Evolutionary conservation across 2,113 vertebrate species (phyloP).

Genomic region (Passer montanus): DNA sequence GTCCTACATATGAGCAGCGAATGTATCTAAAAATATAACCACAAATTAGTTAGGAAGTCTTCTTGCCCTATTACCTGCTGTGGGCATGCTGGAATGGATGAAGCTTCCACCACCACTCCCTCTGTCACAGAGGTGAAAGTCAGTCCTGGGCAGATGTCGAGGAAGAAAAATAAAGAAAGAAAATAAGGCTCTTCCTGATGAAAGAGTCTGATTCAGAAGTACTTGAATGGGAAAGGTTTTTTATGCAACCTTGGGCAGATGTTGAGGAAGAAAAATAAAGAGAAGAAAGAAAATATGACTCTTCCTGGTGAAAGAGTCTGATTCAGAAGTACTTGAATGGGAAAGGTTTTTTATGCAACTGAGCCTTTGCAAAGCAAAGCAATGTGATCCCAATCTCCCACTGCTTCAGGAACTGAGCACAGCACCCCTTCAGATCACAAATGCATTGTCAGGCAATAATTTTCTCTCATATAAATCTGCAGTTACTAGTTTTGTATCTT

Average conservation of each 20-base stretch:
- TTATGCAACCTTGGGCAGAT: background rate
- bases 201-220: background rate
- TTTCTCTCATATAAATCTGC: background rate
- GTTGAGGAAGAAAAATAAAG: rapidly evolving
- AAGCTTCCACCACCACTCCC: background rate
- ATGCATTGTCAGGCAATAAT: background rate
- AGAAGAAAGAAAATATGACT: background rate
- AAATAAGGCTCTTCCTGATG: background rate
- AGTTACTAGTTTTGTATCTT: background rate
- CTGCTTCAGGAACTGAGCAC: background rate
- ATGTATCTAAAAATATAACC: background rate
- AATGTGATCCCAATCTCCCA: background rate
- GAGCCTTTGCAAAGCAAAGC: background rate
- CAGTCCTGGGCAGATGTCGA: background rate
- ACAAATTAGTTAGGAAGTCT: background rate
- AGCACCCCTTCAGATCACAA: background rate
- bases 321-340: background rate
- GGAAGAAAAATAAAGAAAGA: background rate
- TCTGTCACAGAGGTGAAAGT: background rate
- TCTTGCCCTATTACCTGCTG: background rate
- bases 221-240: background rate
- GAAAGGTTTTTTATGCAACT: background rate
- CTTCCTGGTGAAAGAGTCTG: background rate
- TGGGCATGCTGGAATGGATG: background rate
- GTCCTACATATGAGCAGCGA: background rate